Evolutionary conservation across 2,113 vertebrate genomes (phyloP).

Genomic region (Xenopus laevis): DNA sequence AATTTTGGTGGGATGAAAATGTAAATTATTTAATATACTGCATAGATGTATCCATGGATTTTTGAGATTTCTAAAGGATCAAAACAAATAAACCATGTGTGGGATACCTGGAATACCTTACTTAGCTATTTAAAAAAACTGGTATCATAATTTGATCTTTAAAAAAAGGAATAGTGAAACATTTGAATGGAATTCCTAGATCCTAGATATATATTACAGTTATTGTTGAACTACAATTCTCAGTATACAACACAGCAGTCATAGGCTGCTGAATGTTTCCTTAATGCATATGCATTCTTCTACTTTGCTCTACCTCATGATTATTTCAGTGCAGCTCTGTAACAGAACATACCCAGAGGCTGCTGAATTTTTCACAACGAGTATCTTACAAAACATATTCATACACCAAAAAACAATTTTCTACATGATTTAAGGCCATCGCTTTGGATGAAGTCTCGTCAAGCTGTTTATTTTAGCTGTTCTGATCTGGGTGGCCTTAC

Average conservation of each 20-base stretch:
- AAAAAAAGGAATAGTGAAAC: no score
- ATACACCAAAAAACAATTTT: constrained; percentile 37
- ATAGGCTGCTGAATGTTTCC: not conserved
- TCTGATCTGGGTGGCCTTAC: constrained; percentile 10
- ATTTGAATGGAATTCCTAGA: no score
- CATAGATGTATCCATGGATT: no score
- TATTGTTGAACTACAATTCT: no score
- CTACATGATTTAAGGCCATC: constrained; percentile 40
- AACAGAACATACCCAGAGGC: constrained; percentile 2
- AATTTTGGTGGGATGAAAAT: no score
- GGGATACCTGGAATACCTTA: no score
- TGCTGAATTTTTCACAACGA: constrained; percentile 15
- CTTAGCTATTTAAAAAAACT: no score
- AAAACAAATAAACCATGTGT: no score
- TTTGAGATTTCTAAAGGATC: no score
- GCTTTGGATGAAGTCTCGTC: constrained; percentile 34
- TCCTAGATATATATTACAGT: no score
- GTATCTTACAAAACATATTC: constrained; percentile 31
- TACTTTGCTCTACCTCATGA: not conserved
- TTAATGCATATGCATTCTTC: not conserved
- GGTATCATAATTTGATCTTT: no score
- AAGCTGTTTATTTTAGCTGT: constrained; percentile 29
- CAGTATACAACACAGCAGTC: not conserved
- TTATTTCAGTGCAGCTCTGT: constrained; percentile 8
- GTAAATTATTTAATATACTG: no score